These are phyloP conservation scores for Holothuria scabra DNA, from an alignment of 53 echinoderm and acorn worm genomes.

Conservation along the genomic window DNA sequence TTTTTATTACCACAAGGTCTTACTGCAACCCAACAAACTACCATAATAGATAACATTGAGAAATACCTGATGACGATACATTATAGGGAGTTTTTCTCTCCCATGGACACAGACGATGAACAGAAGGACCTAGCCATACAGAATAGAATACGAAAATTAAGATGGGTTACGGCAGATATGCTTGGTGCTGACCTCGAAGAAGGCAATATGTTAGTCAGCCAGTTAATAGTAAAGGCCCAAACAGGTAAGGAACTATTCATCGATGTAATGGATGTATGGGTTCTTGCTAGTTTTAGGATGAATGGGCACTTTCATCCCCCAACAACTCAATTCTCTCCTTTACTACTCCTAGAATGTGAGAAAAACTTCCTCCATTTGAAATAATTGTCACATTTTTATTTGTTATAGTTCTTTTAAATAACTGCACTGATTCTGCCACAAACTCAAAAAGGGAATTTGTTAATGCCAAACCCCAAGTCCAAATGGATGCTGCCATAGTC, in stretches of 20 bases:
- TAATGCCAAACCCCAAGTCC: too few relatives aligned
- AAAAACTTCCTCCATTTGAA: too few relatives aligned
- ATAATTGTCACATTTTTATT: too few relatives aligned
- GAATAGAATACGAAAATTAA: constrained; percentile 89
- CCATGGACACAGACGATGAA: constrained; percentile 88
- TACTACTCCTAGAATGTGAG: too few relatives aligned
- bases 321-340: too few relatives aligned
- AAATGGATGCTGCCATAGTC: too few relatives aligned
- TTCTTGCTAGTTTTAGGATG: neutral
- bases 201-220: constrained; percentile 61
- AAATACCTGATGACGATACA: constrained; percentile 96
- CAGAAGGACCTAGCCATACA: constrained; percentile 98
- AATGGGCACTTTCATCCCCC: too few relatives aligned
- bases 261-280: too few relatives aligned
- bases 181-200: constrained; percentile 90
- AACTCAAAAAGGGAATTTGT: too few relatives aligned
- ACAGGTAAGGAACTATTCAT: constrained; percentile 60
- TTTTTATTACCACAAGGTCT: neutral
- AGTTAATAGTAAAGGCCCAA: constrained; percentile 86
- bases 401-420: too few relatives aligned
- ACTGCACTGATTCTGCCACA: too few relatives aligned
- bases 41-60: constrained; percentile 92
- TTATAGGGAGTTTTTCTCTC: constrained; percentile 85
- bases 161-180: constrained; percentile 87
- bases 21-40: constrained; percentile 40